Conservation (phyloP, 2,797 vertebrate genomes). For the Lepilemur ruficaudatus region DNA sequence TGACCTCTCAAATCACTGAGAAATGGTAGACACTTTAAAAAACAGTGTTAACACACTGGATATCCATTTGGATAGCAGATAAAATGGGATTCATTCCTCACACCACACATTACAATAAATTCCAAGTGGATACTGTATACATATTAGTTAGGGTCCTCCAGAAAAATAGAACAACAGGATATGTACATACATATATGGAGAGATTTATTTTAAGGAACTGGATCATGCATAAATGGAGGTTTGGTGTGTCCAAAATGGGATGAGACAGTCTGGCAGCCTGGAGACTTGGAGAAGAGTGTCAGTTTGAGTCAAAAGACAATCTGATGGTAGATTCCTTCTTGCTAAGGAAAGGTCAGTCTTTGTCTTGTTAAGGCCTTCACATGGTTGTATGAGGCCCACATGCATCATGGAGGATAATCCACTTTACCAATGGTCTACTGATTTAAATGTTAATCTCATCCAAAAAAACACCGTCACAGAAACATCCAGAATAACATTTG, state of each 20-base stretch:
- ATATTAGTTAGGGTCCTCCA: not conserved
- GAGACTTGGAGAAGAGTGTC: not conserved
- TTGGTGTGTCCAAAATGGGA: not conserved
- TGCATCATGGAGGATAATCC: not conserved
- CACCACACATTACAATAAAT: not conserved
- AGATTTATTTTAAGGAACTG: not conserved
- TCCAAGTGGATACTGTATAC: not conserved
- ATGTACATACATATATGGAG: not conserved
- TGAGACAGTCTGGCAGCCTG: not conserved
- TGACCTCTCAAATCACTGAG: constrained; percentile 34
- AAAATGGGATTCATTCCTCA: not conserved
- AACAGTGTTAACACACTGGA: not conserved
- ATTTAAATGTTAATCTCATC: not conserved
- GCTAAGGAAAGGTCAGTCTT: not conserved
- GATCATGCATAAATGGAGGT: not conserved
- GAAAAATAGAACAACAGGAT: not conserved
- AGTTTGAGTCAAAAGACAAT: not conserved
- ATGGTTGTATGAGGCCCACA: not conserved
- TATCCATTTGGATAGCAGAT: not conserved
- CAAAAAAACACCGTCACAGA: not conserved
- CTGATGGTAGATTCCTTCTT: not conserved
- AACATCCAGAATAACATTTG: not conserved
- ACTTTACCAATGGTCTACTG: not conserved
- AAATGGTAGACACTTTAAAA: constrained; percentile 33
- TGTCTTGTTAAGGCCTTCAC: not conserved